Evolutionary conservation across 2,113 vertebrate genomes (phyloP).

Genomic region (Falcunculus frontatus): DNA sequence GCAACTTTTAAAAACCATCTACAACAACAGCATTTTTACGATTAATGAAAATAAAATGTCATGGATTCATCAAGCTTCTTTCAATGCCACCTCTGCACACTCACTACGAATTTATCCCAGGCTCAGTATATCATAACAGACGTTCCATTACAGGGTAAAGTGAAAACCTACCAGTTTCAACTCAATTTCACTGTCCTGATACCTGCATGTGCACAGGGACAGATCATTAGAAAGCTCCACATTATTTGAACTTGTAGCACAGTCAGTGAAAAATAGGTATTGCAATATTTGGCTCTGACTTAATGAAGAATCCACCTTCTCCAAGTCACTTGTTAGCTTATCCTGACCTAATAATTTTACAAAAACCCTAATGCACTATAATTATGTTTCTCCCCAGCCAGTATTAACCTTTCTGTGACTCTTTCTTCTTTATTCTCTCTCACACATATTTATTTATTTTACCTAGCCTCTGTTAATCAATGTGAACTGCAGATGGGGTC

Average conservation of each 20-base stretch:
- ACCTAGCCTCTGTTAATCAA: constrained; percentile 90
- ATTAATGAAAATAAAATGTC: background rate
- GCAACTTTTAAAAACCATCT: background rate
- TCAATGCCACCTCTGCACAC: background rate
- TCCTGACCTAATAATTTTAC: constrained; percentile 82
- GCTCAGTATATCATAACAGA: background rate
- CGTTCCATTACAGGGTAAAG: background rate
- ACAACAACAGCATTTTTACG: background rate
- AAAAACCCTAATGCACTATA: constrained; percentile 85
- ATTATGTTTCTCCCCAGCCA: constrained; percentile 79
- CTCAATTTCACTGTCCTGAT: background rate
- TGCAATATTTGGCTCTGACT: background rate
- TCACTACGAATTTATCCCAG: background rate
- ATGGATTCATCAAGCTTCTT: background rate
- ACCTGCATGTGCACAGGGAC: background rate
- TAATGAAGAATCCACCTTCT: constrained; percentile 70
- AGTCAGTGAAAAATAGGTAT: background rate
- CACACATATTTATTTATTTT: constrained; percentile 69
- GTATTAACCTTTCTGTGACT: constrained; percentile 89
- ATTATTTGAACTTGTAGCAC: background rate
- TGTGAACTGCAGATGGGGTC: constrained; percentile 91
- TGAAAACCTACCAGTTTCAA: background rate
- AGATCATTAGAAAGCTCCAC: background rate
- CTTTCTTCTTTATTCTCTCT: constrained; percentile 48
- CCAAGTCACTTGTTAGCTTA: constrained; percentile 82